Evolutionary conservation across 2,113 vertebrate genomes (phyloP).

Genomic region (Tamias sibiricus): DNA sequence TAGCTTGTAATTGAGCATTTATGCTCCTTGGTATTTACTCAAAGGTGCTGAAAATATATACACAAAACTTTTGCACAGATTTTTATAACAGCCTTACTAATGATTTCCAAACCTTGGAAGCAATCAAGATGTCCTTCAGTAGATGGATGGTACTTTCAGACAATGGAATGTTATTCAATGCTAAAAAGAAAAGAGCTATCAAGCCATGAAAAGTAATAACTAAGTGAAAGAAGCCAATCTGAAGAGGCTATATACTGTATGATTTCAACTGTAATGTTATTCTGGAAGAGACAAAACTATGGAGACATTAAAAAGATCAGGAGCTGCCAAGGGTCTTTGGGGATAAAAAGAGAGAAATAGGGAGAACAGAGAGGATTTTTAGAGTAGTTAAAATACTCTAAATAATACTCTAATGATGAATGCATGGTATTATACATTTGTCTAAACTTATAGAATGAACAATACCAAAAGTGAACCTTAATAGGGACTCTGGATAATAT

Average conservation of each 20-base stretch:
- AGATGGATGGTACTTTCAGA: background rate
- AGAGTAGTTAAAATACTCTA: background rate
- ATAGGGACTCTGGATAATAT: background rate
- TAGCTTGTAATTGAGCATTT: background rate
- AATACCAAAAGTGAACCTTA: background rate
- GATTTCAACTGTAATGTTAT: background rate
- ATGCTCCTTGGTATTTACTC: background rate
- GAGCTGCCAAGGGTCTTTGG: background rate
- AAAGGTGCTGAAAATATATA: background rate
- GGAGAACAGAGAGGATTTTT: background rate
- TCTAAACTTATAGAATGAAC: background rate
- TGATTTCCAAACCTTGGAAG: background rate
- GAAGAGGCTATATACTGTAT: background rate
- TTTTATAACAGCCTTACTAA: background rate
- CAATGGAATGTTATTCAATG: background rate
- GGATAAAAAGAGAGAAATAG: background rate
- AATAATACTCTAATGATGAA: background rate
- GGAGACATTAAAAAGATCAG: background rate
- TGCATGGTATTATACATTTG: no score
- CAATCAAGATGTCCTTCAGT: background rate
- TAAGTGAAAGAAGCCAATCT: background rate
- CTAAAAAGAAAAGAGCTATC: background rate
- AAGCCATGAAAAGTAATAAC: background rate
- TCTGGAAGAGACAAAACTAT: background rate
- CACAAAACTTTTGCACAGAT: background rate